phyloP scores from a whole-genome alignment of 2,888 invertebrate genomes.

The Perizoma affinitatum region DNA sequence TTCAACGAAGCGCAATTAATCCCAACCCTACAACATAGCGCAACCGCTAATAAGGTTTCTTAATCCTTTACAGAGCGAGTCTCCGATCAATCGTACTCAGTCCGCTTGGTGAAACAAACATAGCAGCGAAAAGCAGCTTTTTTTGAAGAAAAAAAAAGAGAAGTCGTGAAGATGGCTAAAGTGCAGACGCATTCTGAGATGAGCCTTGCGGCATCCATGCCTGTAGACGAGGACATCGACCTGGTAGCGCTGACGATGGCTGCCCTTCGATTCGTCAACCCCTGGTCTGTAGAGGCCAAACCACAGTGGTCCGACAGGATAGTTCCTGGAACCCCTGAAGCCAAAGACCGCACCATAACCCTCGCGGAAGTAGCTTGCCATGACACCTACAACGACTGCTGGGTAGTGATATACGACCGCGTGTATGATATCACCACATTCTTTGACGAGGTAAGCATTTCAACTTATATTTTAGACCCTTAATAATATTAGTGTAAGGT shows the following conservation, averaged over 20 bases:
- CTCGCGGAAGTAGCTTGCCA: slow-evolving; percentile 91
- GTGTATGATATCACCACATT: slow-evolving; percentile 93
- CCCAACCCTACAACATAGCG: slow-evolving; percentile 41
- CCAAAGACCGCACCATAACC: slow-evolving; percentile 81
- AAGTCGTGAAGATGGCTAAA: slow-evolving; percentile 63
- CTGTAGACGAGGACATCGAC: slow-evolving; percentile 66
- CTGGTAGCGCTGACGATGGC: slow-evolving; percentile 77
- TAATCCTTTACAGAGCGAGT: slow-evolving; percentile 65
- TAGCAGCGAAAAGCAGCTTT: slow-evolving; percentile 30
- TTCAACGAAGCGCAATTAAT: slow-evolving; percentile 24
- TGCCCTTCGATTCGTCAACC: slow-evolving; percentile 74
- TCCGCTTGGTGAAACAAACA: slow-evolving; percentile 47
- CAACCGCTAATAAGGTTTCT: slow-evolving; percentile 64
- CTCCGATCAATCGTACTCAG: slow-evolving; percentile 53
- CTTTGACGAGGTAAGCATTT: slow-evolving; percentile 84
- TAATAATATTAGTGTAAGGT: no score
- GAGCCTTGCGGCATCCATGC: slow-evolving; percentile 60
- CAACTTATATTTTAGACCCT: slow-evolving; percentile 6
- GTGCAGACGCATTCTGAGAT: slow-evolving; percentile 68
- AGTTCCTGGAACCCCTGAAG: slow-evolving; percentile 62
- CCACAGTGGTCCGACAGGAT: slow-evolving; percentile 54
- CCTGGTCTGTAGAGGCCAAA: slow-evolving; percentile 65
- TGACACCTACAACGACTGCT: slow-evolving; percentile 89
- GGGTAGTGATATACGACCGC: slow-evolving; percentile 94
- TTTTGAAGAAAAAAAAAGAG: slow-evolving; percentile 25